phyloP scores from a whole-genome alignment of 2,113 vertebrate species.

The Neogobius melanostomus region DNA sequence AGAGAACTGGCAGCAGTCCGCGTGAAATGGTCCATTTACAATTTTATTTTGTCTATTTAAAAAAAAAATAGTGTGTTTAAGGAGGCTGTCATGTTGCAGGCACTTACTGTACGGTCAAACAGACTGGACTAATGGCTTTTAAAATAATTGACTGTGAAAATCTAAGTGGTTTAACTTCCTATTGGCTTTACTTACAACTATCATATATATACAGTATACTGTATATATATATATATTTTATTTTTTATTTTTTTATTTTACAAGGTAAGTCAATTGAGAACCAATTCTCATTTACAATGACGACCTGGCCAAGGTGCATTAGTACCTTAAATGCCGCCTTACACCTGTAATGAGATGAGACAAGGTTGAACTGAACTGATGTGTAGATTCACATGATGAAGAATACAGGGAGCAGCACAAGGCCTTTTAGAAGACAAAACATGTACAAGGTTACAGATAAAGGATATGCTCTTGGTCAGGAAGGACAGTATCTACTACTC shows the following conservation, averaged over 20 bases:
- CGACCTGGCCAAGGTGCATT: too few relatives aligned
- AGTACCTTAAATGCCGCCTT: neutral
- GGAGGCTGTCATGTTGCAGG: neutral
- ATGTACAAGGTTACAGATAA: conserved; percentile 56
- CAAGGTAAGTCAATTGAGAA: too few relatives aligned
- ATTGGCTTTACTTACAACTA: neutral
- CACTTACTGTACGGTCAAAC: neutral
- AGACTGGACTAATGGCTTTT: neutral
- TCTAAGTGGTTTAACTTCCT: neutral
- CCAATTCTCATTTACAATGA: too few relatives aligned
- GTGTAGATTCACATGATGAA: conserved; percentile 30
- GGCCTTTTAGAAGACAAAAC: conserved; percentile 10
- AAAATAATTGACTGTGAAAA: neutral
- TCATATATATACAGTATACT: too few relatives aligned
- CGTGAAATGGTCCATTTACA: neutral
- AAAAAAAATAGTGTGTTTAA: neutral
- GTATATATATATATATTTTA: too few relatives aligned
- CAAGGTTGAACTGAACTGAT: neutral
- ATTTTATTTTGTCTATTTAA: too few relatives aligned
- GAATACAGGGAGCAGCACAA: conserved; percentile 27
- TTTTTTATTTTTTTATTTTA: too few relatives aligned
- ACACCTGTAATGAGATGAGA: neutral
- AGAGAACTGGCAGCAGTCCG: neutral
- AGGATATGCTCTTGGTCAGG: conserved; percentile 16
- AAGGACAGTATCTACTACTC: conserved; percentile 24